These are phyloP conservation scores for Allolobophora icterica DNA, from an alignment of 2,888 invertebrate genomes.

Conservation along the genomic window DNA sequence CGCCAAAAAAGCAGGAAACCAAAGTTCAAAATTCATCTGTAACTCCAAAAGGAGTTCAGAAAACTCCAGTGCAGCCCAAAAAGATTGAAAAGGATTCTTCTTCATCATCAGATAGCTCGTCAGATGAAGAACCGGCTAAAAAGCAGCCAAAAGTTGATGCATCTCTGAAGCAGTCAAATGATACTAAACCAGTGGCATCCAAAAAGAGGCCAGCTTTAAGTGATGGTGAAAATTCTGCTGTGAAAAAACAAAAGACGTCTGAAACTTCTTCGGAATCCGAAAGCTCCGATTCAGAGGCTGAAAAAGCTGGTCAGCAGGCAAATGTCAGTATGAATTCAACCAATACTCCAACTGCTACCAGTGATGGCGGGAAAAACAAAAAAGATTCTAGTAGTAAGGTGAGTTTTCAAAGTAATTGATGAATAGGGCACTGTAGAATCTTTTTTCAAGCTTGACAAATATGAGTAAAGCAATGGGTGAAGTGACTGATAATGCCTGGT, in stretches of 20 bases:
- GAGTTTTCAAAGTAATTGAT: conserved; percentile 10
- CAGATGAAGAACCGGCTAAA: not conserved
- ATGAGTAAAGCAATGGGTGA: too few species aligned
- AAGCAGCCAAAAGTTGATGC: not conserved
- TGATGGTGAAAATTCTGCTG: not conserved
- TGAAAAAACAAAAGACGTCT: not conserved
- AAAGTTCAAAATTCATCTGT: not conserved
- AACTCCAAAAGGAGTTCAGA: not conserved
- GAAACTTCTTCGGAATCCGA: not conserved
- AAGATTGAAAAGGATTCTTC: not conserved
- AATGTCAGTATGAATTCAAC: conserved; percentile 4
- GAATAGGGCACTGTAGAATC: too few species aligned
- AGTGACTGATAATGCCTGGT: too few species aligned
- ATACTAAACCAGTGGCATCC: not conserved
- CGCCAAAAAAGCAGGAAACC: not conserved
- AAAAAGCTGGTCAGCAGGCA: not conserved
- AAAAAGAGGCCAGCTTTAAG: conserved; percentile 14
- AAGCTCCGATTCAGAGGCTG: not conserved
- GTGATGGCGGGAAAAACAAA: not conserved
- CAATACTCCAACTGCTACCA: not conserved
- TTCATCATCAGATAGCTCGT: conserved; percentile 8
- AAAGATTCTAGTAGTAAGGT: not conserved
- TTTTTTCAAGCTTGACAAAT: too few species aligned
- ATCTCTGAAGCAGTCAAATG: not conserved
- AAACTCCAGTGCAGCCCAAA: not conserved